These are phyloP conservation scores for Leucophenga montana DNA, from an alignment of 2,888 invertebrate species.

Conservation along the genomic window DNA sequence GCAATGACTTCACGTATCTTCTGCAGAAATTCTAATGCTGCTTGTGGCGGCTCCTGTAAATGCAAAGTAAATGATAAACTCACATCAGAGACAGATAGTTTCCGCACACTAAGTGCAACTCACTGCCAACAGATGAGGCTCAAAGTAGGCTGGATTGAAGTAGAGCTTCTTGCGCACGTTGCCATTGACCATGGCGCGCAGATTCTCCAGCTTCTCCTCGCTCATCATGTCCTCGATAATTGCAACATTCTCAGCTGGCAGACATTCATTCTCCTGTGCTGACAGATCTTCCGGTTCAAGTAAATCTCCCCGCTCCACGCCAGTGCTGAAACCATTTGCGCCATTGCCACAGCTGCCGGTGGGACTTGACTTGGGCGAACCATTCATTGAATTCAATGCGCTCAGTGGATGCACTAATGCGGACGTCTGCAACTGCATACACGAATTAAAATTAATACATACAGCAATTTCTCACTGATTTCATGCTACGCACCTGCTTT, in stretches of 20 bases:
- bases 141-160: conserved; percentile 93
- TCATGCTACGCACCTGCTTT: conserved; percentile 67
- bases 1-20: conserved; percentile 93
- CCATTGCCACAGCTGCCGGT: conserved; percentile 7
- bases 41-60: conserved; percentile 89
- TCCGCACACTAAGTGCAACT: conserved; percentile 58
- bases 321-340: conserved; percentile 38
- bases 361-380: conserved; percentile 47
- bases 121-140: conserved; percentile 87
- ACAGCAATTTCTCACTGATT: background rate
- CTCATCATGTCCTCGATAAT: conserved; percentile 84
- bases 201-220: conserved; percentile 79
- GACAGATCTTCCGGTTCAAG: conserved; percentile 63
- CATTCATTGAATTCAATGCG: conserved; percentile 71
- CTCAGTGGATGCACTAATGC: conserved; percentile 81
- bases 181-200: conserved; percentile 79
- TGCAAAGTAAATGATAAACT: conserved; percentile 7
- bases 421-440: conserved; percentile 77
- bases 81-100: conserved; percentile 29
- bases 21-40: conserved; percentile 89
- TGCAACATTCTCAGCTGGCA: conserved; percentile 89
- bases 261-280: conserved; percentile 77
- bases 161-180: conserved; percentile 86
- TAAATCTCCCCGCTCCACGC: conserved; percentile 40
- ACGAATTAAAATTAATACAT: background rate